Evolutionary conservation across 92 coral and sea anemone genomes (phyloP).

Genomic region (Siderastrea siderea): DNA sequence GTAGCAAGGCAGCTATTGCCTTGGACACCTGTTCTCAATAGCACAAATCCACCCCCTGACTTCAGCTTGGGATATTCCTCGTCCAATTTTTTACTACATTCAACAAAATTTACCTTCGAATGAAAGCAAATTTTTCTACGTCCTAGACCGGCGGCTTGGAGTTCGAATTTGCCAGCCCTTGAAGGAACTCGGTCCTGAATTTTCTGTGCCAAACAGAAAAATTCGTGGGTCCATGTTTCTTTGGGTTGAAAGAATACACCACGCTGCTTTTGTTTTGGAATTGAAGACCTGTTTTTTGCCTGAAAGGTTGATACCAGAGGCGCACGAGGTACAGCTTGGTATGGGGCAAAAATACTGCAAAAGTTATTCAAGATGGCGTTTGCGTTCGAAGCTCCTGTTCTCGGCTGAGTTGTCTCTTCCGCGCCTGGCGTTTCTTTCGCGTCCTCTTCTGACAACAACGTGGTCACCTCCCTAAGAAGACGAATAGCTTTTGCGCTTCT

Average conservation of each 20-base stretch:
- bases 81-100: constrained; percentile 31
- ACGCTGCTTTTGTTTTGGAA: constrained; percentile 17
- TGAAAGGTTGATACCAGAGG: constrained; percentile 1
- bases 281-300: neutral
- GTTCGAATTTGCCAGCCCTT: constrained; percentile 46
- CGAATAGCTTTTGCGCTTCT: constrained; percentile 23
- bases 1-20: constrained; percentile 27
- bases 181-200: constrained; percentile 43
- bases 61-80: constrained; percentile 51
- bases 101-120: constrained; percentile 42
- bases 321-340: neutral
- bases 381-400: neutral
- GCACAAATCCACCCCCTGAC: constrained; percentile 46
- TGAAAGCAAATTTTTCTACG: constrained; percentile 60
- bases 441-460: constrained; percentile 15
- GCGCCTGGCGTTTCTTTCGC: neutral
- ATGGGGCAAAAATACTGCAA: constrained; percentile 20
- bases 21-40: constrained; percentile 23
- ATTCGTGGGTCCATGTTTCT: constrained; percentile 70
- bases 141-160: constrained; percentile 59
- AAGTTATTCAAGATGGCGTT: neutral
- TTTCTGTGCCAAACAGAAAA: constrained; percentile 44
- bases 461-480: constrained; percentile 25
- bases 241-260: constrained; percentile 33
- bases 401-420: neutral